A percentile compares a stretch with the other conserved stretches of the same genome.
Evolutionary conservation across 2,113 vertebrate genomes (phyloP).

Genomic region (Ptyas mucosa): DNA sequence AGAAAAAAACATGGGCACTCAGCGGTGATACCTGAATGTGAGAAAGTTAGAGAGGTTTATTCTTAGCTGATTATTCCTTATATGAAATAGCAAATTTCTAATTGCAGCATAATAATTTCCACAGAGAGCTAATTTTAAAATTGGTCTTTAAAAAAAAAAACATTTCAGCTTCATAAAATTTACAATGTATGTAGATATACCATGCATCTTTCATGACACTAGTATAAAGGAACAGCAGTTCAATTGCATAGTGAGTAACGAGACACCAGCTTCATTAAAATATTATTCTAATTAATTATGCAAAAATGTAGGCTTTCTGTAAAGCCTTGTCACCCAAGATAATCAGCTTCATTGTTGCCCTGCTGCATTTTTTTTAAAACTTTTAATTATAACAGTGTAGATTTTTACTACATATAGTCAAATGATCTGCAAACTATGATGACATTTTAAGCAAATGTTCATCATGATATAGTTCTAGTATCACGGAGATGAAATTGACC

Average conservation of each 20-base stretch:
- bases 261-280: slow-evolving; percentile 48
- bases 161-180: slow-evolving; percentile 18
- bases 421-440: slow-evolving; percentile 48
- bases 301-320: slow-evolving; percentile 58
- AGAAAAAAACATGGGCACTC: neutral
- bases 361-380: slow-evolving; percentile 58
- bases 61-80: slow-evolving; percentile 33
- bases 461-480: neutral
- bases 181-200: slow-evolving; percentile 30
- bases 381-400: slow-evolving; percentile 37
- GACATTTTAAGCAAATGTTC: slow-evolving; percentile 42
- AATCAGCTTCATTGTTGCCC: slow-evolving; percentile 54
- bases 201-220: slow-evolving; percentile 10
- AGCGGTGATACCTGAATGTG: neutral
- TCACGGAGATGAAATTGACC: neutral
- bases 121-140: slow-evolving; percentile 35
- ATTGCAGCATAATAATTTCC: slow-evolving; percentile 38
- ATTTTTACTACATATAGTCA: slow-evolving; percentile 44
- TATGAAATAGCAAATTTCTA: slow-evolving; percentile 41
- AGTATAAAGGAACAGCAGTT: neutral
- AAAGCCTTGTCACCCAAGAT: slow-evolving; percentile 58
- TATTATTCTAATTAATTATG: slow-evolving; percentile 61
- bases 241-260: neutral
- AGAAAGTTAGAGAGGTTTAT: neutral
- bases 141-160: neutral